Base-by-base conservation (phyloP, 1,140 invertebrate species). In the Drosophila orena region DNA sequence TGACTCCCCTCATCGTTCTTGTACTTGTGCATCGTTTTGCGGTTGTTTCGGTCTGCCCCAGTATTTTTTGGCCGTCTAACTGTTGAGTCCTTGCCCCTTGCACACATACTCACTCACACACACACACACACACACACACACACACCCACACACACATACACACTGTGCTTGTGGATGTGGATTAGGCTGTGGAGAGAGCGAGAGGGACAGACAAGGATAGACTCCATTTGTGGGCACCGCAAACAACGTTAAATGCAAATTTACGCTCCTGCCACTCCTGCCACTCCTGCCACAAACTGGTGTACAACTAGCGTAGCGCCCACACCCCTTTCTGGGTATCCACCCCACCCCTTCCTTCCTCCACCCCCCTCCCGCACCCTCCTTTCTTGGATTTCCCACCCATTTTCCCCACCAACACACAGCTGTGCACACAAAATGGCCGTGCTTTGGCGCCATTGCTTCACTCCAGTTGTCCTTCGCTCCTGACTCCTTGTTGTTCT, bases 221-320 rank as follows among this genome's bases (percentile, higher is more conserved):
- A 55, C 50, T 56, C 66, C 65, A 81, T 86, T 86, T 81, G 83
- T 73, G 79, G 79, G 79, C 59, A 88, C 84, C 84, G 77, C 84
- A 89, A 88, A 89, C 79, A 89, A 89, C 84, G 84, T 89, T 89
- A 89, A 89, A 89, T 89, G 84, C 84, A 89, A 89, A 89, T 89
- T 89, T 89, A 89, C 79, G 73, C 61, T 49, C 37, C 46, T 38
- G 57, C 24, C 46, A 27, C 61, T 49, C 37, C 46, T 38, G 57
- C 24, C 46, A 27, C 56, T 17, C 17, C 35, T 30, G 30, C 30
- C 70, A 35, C 30, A 12, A 27, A 43, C 43, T 46, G 49, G 37
- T 12, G 42, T 35, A 54, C 34, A 53, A 53, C 58, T 53, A 53
- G 12, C 44, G 43, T 37, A 24, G n/a, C 38, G 17, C 49, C 49